Base-by-base conservation (phyloP, 2,113 vertebrate species). In the Macrotus californicus region DNA sequence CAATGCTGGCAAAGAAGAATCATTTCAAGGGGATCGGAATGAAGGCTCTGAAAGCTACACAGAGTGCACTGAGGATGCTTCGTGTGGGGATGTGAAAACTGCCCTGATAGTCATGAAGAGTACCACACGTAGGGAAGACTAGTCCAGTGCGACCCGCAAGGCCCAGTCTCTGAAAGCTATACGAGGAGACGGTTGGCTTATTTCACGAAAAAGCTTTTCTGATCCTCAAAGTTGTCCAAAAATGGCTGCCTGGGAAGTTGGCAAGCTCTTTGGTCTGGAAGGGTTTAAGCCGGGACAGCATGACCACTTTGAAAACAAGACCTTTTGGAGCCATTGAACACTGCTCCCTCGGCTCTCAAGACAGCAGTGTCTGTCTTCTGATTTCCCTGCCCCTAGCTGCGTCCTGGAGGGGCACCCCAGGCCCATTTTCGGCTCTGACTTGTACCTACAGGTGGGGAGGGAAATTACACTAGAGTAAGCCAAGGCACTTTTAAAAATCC, bases 141-240 rank as follows among this genome's bases (percentile, higher is more conserved):
- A 34, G 83, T 61, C 39, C 39, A 69, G 41, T 1, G 54, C 77
- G 26, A 84, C 73, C 26, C 21, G 21, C 50, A 59, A 92, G 80
- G 59, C 31, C 67, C 59, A 83, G 16, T 36, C 59, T 21, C 41
- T 39, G 66, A 81, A 54, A 41, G 56, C 84, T 56, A 69, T 21
- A 39, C 48, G 50, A 48, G 46, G 69, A 77, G 82, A 54, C 1
- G 4, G 9, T 69, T 50, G 39, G 66, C 66, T 84, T 81, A 39
- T 80, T 85, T 75, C 48, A 89, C 66, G 41, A 41, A 89, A 84
- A 93, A 75, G 67, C 29, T 89, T 87, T 91, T 76, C 24, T 41
- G 73, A 70, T 41, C 24, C 43, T 76, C 67, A 29, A 50, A 95
- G 67, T 6, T 76, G 59, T 69, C 59, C 46, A 79, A 46, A 87